Base-by-base conservation (phyloP, 2,888 invertebrate species). In the Lasioglossum lativentre region DNA sequence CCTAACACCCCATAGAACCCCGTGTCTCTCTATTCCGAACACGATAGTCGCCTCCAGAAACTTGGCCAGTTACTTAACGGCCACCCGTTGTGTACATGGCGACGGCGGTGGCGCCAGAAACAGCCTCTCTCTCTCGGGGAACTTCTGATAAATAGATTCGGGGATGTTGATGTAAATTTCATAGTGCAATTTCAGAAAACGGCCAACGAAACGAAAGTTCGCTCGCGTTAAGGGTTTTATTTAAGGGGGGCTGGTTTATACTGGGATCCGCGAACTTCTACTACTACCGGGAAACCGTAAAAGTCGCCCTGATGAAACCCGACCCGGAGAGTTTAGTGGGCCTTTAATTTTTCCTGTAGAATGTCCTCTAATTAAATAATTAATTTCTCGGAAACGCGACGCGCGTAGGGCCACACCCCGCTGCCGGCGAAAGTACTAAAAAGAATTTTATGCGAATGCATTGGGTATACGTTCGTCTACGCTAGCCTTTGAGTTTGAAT, bases 31-130 rank as follows among this genome's bases (percentile, higher is more conserved):
- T 4, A 40, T 30, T 59, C 12, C 63, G 59, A 42, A 42, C 63
- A 75, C 75, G 45, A 59, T 38, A 40, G 68, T 70, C 70, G 1
- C 40, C 14, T 27, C 27, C 1, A n/a, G n/a, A n/a, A 72, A 42
- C 23, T 56, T 38, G n/a, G 19, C 42, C n/a, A 45, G 76, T 84
- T 84, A 81, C 87, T 78, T 78, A 74, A 75, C n/a, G 74, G 40
- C n/a, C 76, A 81, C 82, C 71, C 84, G 75, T 75, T 85, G 81
- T 68, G 68, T n/a, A 66, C 66, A 10, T 19, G 66, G 66, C 19
- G 34, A 34, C 34, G n/a, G n/a, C n/a, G n/a, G n/a, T n/a, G n/a
- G n/a, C n/a, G 23, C 19, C 8, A 10, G 8, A 1, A 19, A 34
- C 34, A 34, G 8, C 66, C 1, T 34, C 52, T 2, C 59, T 6